Conservation (phyloP, 2,888 invertebrate species). For the Rhimphoctona megacephalus region DNA sequence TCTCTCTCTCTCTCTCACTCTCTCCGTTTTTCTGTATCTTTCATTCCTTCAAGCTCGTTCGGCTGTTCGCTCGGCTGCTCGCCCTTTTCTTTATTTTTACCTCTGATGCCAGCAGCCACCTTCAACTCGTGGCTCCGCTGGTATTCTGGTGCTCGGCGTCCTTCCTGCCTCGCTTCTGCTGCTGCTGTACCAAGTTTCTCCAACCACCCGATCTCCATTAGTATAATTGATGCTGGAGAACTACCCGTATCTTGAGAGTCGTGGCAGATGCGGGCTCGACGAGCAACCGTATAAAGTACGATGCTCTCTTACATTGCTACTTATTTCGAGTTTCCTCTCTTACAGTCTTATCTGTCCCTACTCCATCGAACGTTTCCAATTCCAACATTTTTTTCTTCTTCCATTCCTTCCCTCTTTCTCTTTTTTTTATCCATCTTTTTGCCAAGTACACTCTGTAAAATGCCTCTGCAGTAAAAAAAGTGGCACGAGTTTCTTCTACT, state of each 20-base stretch:
- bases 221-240: conserved; percentile 83
- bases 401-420: not conserved
- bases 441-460: conserved; percentile 20
- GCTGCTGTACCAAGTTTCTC: conserved; percentile 62
- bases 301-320: conserved; percentile 66
- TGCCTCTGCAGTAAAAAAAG: conserved; percentile 13
- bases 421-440: conserved; percentile 24
- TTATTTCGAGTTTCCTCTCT: conserved; percentile 62
- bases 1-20: conserved; percentile 46
- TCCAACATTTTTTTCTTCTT: conserved; percentile 42
- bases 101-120: conserved; percentile 67
- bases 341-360: conserved; percentile 55
- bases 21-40: conserved; percentile 50
- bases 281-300: conserved; percentile 69
- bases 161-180: conserved; percentile 23
- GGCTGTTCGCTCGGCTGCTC: conserved; percentile 56
- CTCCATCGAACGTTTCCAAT: conserved; percentile 67
- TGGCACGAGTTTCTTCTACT: conserved; percentile 24
- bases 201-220: conserved; percentile 81
- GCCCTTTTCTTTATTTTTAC: conserved; percentile 66
- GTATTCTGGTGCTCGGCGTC: conserved; percentile 46
- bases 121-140: conserved; percentile 60
- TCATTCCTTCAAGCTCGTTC: conserved; percentile 60
- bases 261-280: conserved; percentile 76
- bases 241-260: conserved; percentile 79